Evolutionary conservation across 1,140 invertebrate genomes (phyloP), one percentile per base, ranked within the genome.

Genomic region (Papilio aristodemus): DNA sequence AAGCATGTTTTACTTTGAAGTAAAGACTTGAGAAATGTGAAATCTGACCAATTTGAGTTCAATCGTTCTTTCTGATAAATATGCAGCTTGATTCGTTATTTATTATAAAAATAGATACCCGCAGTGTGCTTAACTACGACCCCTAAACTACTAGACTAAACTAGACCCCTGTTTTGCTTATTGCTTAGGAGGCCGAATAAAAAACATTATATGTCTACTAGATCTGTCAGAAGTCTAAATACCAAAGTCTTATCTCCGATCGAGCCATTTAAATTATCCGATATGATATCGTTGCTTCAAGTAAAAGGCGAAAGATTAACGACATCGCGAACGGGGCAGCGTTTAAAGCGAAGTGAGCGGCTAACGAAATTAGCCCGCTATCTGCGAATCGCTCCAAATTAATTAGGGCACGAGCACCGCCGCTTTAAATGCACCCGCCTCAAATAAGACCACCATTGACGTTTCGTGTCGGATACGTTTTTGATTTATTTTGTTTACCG

Each of bases 301-400:
- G 17, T 64, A 27, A 71, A 74, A 70, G 69, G 73, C 69, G 70
- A 70, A 84, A 84, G 83, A 89, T 86, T 84, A 84, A 32, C 27
- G 27, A 88, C 80, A 74, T 75, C 74, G 76, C 73, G 79, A 81
- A 79, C 76, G 70, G 70, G 60, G 77, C 75, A 76, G 77, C 78
- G 72, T 81, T 84, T 78, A 83, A 50, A 83, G 50, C 73, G 74
- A 82, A 85, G 72, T 85, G 82, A 80, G 79, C 78, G 80, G 77
- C 78, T 84, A 86, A 86, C 80, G 70, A 78, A 84, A 86, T 86
- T 86, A 86, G 78, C 79, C 58, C 75, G 72, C 73, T 83, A 85
- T 84, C 84, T 78, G 78, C 72, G 79, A 73, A 86, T 84, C 84
- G 80, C 71, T 79, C 76, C 77, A 79, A 84, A 86, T 86, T 84